These are phyloP conservation scores for Gobionotothen gibberifrons DNA, from an alignment of 2,797 vertebrate species.

Conservation along the genomic window DNA sequence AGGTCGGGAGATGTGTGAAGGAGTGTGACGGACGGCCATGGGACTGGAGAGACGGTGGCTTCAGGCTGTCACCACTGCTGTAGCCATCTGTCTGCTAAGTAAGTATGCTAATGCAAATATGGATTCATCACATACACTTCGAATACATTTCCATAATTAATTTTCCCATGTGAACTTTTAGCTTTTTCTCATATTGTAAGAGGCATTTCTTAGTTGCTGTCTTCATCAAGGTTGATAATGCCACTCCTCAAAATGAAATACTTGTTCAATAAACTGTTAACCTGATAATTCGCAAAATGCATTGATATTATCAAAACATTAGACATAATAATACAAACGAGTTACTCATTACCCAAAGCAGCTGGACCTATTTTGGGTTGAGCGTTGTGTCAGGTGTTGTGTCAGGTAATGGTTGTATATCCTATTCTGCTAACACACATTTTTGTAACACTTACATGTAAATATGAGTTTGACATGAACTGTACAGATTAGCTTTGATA, in stretches of 20 bases:
- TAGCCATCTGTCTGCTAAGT: slow-evolving; percentile 83
- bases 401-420: not conserved
- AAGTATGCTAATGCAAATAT: slow-evolving; percentile 74
- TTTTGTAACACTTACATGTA: not conserved
- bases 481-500: slow-evolving; percentile 23
- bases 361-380: not conserved
- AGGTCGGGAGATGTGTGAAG: slow-evolving; percentile 82
- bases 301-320: not conserved
- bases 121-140: slow-evolving; percentile 42
- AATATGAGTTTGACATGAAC: not conserved
- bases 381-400: not conserved
- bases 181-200: not conserved
- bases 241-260: too few relatives aligned
- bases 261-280: not conserved
- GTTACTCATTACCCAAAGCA: not conserved
- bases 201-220: not conserved
- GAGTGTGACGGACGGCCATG: slow-evolving; percentile 85
- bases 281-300: not conserved
- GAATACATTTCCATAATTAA: slow-evolving; percentile 27
- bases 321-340: not conserved
- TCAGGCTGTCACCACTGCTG: slow-evolving; percentile 78
- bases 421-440: not conserved
- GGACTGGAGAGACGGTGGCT: slow-evolving; percentile 84
- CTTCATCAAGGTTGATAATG: not conserved
- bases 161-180: slow-evolving; percentile 18